Percentiles rank a stretch among this genome's conserved stretches.
phyloP scores from a whole-genome alignment of 2,113 vertebrate species.

The Pagrus major region DNA sequence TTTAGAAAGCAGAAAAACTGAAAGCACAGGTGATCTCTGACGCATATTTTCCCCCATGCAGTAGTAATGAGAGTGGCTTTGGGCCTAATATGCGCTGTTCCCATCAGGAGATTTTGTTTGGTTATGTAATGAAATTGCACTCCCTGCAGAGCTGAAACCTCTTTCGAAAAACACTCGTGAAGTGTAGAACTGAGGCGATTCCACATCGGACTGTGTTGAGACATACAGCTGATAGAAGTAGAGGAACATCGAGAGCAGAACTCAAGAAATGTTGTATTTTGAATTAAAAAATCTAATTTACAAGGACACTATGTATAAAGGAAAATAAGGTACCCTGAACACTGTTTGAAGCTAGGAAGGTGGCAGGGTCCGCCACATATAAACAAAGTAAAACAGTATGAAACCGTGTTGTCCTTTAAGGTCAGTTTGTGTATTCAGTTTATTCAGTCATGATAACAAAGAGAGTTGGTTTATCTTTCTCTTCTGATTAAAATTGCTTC shows the following conservation, averaged over 20 bases:
- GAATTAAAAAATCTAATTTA: too few species aligned
- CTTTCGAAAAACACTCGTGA: not conserved
- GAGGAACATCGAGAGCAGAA: not conserved
- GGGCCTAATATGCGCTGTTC: constrained; percentile 12
- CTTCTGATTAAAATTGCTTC: too few species aligned
- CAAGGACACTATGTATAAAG: too few species aligned
- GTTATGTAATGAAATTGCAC: constrained; percentile 39
- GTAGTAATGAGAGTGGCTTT: constrained; percentile 26
- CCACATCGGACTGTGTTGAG: constrained; percentile 26
- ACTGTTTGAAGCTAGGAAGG: too few species aligned
- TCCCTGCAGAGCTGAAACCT: not conserved
- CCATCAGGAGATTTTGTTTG: constrained; percentile 26
- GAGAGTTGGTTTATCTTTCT: too few species aligned
- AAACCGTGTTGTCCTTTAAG: too few species aligned
- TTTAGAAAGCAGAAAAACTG: constrained; percentile 53
- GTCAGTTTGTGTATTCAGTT: too few species aligned
- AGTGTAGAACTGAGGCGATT: not conserved
- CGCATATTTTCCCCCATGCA: constrained; percentile 55
- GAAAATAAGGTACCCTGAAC: too few species aligned
- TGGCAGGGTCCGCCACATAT: too few species aligned
- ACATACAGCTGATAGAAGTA: not conserved
- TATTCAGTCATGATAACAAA: too few species aligned
- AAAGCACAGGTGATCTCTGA: constrained; percentile 71
- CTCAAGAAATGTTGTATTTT: not conserved
- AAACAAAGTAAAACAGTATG: too few species aligned